Percentiles rank a stretch among this genome's conserved stretches.
These are phyloP conservation scores for Camptogramma bilineatum DNA, from an alignment of 2,888 invertebrate species.

Conservation along the genomic window DNA sequence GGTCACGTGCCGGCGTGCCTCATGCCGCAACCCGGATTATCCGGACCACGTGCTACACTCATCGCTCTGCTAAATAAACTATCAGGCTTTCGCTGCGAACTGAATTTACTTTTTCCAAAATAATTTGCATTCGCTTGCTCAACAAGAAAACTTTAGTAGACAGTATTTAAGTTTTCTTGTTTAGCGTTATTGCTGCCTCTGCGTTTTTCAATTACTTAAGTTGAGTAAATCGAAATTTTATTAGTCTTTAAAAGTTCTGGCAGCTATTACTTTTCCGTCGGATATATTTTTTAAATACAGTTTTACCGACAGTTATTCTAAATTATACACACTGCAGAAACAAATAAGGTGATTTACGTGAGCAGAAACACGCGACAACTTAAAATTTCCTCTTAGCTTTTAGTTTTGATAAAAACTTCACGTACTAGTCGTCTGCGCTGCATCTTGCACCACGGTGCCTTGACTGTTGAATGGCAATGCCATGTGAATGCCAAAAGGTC, in stretches of 20 bases:
- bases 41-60: slow-evolving; percentile 36
- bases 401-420: slow-evolving; percentile 51
- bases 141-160: too few relatives aligned
- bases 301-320: too few relatives aligned
- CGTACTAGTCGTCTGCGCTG: slow-evolving; percentile 47
- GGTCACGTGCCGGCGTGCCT: slow-evolving; percentile 66
- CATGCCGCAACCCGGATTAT: slow-evolving; percentile 47
- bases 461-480: slow-evolving; percentile 60
- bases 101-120: slow-evolving; percentile 34
- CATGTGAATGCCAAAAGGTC: slow-evolving; percentile 54
- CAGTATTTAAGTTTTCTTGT: not conserved
- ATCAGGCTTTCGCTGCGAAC: slow-evolving; percentile 33
- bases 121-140: slow-evolving; percentile 34
- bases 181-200: slow-evolving; percentile 1
- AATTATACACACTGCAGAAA: too few relatives aligned
- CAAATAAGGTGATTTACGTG: not conserved
- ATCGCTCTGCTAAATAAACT: slow-evolving; percentile 27
- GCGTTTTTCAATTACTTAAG: not conserved
- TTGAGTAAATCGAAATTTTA: too few relatives aligned
- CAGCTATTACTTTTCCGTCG: too few relatives aligned
- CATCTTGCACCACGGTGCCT: slow-evolving; percentile 48
- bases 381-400: slow-evolving; percentile 29
- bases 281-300: too few relatives aligned
- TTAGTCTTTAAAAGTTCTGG: too few relatives aligned
- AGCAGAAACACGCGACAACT: slow-evolving; percentile 2